Evolutionary conservation across 2,888 invertebrate genomes (phyloP).

Genomic region (Strigamia crassipes): DNA sequence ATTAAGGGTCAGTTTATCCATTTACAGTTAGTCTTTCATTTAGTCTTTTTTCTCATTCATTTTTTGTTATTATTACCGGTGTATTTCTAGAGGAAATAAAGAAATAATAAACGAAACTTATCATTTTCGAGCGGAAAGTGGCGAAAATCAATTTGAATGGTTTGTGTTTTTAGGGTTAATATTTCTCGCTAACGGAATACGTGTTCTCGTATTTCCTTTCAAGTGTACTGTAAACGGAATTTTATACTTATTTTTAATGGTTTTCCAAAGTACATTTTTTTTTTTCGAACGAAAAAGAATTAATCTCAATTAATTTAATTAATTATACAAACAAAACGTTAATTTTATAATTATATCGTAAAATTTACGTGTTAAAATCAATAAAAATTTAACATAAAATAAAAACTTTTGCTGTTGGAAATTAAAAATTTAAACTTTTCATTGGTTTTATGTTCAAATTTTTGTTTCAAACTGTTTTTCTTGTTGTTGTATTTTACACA

Average conservation of each 20-base stretch:
- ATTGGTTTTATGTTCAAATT: too few relatives aligned
- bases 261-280: background rate
- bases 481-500: background rate
- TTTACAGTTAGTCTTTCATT: background rate
- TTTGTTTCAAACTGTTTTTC: too few relatives aligned
- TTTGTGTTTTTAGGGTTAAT: conserved; percentile 10
- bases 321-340: too few relatives aligned
- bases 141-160: background rate
- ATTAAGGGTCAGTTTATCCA: background rate
- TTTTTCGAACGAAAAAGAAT: too few relatives aligned
- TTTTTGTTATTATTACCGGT: background rate
- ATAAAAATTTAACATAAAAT: too few relatives aligned
- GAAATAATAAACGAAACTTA: background rate
- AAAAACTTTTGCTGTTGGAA: too few relatives aligned
- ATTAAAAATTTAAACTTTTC: too few relatives aligned
- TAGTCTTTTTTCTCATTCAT: background rate
- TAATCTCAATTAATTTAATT: too few relatives aligned
- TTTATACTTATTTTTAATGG: background rate
- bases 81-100: background rate
- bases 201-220: background rate
- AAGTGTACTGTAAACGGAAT: conserved; percentile 20
- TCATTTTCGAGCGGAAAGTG: background rate
- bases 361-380: too few relatives aligned
- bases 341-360: too few relatives aligned
- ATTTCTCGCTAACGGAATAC: background rate